A percentile compares a stretch with the other conserved stretches of the same genome.
Conservation (phyloP, 2,888 invertebrate species). For the Leptinotarsa rubiginosa region DNA sequence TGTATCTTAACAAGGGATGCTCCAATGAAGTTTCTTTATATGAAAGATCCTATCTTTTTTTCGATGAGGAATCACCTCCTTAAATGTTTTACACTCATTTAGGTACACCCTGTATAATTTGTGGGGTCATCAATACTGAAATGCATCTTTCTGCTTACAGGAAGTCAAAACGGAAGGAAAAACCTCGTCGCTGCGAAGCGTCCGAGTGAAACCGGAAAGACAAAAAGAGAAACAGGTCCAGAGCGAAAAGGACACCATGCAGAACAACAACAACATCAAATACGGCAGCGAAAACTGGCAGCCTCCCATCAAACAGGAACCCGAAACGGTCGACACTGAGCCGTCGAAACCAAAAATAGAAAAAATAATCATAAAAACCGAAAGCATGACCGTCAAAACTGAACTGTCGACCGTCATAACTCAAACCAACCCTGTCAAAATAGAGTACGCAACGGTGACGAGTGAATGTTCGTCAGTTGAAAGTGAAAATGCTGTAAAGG, state of each 20-base stretch:
- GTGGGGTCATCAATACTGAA: not conserved
- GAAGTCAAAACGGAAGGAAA: conserved; percentile 63
- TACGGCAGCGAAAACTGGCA: conserved; percentile 43
- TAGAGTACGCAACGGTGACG: conserved; percentile 37
- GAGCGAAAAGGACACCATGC: conserved; percentile 46
- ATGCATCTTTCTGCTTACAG: conserved; percentile 44
- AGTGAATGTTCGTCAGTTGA: conserved; percentile 25
- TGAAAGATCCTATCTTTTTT: no score
- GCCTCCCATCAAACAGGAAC: conserved; percentile 44
- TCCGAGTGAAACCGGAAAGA: conserved; percentile 75
- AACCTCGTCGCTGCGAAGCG: conserved; percentile 72
- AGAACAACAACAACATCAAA: conserved; percentile 47
- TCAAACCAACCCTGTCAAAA: conserved; percentile 38
- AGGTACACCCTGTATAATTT: no score
- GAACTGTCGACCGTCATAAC: conserved; percentile 35
- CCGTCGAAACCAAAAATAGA: conserved; percentile 44
- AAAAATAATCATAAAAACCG: conserved; percentile 44
- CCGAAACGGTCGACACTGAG: conserved; percentile 34
- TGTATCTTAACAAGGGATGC: no score
- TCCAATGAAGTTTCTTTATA: no score
- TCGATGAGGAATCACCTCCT: no score
- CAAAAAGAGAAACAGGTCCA: conserved; percentile 58
- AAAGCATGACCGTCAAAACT: conserved; percentile 44
- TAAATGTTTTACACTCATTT: no score
- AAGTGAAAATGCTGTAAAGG: conserved; percentile 15